Conservation (phyloP, 2,797 vertebrate species). For the Danio aesculapii region DNA sequence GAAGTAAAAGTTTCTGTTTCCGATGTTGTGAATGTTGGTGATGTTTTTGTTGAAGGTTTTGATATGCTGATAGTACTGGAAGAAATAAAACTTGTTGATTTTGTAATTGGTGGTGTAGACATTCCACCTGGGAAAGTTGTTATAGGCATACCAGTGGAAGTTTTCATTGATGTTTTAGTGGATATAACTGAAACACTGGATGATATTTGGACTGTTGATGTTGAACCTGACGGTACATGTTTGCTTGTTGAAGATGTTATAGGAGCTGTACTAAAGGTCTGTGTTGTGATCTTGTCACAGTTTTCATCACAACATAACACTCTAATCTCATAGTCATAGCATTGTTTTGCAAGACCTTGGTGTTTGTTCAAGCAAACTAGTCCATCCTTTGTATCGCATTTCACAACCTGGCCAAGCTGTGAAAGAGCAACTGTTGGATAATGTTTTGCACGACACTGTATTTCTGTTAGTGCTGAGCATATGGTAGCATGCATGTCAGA, state of each 20-base stretch:
- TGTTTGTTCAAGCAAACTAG: conserved; percentile 13
- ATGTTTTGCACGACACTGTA: conserved; percentile 20
- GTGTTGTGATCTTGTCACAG: not conserved
- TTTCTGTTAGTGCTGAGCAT: not conserved
- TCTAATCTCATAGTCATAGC: conserved; percentile 38
- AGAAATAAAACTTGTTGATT: not conserved
- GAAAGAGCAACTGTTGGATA: conserved; percentile 25
- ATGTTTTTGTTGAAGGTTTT: conserved; percentile 1
- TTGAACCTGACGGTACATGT: not conserved
- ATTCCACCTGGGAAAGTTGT: not conserved
- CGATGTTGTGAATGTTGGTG: not conserved
- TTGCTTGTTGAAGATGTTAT: not conserved
- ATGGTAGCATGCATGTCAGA: not conserved
- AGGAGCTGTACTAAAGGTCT: not conserved
- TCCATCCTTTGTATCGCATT: conserved; percentile 12
- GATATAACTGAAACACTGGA: not conserved
- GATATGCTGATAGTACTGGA: not conserved
- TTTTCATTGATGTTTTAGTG: too few relatives aligned
- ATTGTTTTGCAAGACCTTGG: conserved; percentile 18
- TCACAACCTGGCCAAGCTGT: conserved; percentile 10
- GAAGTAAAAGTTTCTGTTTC: not conserved
- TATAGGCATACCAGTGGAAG: not conserved
- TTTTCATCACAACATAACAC: conserved; percentile 24
- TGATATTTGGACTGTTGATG: too few relatives aligned
- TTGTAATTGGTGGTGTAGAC: not conserved